A percentile compares a stretch with the other conserved stretches of the same genome.
Conservation (phyloP, 2,888 invertebrate genomes). For the Drosophila kanekoi region DNA sequence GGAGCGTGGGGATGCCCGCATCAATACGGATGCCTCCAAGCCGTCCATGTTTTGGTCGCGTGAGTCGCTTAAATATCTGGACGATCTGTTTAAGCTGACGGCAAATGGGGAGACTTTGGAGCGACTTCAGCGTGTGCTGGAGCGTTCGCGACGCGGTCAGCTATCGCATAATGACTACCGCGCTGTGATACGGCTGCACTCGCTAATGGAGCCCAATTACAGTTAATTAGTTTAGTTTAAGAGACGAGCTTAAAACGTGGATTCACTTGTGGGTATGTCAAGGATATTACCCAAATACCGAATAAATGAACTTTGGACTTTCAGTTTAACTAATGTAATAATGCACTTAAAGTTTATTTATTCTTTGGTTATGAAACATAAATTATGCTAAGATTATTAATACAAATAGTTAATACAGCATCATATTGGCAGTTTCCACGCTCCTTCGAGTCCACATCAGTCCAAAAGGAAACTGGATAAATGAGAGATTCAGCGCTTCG, state of each 20-base stretch:
- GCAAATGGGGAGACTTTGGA: slow-evolving; percentile 55
- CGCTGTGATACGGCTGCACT: slow-evolving; percentile 79
- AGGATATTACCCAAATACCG: slow-evolving; percentile 57
- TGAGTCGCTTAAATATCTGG: slow-evolving; percentile 82
- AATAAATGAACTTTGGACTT: slow-evolving; percentile 48
- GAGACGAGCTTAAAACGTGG: slow-evolving; percentile 29
- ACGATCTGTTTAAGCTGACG: slow-evolving; percentile 67
- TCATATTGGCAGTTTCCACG: slow-evolving; percentile 20
- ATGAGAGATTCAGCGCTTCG: neutral
- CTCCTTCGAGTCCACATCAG: neutral
- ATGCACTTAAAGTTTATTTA: slow-evolving; percentile 54
- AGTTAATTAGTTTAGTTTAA: slow-evolving; percentile 7
- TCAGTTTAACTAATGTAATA: slow-evolving; percentile 42
- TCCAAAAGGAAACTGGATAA: slow-evolving; percentile 8
- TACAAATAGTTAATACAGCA: slow-evolving; percentile 30
- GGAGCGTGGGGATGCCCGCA: slow-evolving; percentile 35
- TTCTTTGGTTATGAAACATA: slow-evolving; percentile 58
- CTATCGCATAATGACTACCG: slow-evolving; percentile 84
- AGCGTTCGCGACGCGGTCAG: slow-evolving; percentile 79
- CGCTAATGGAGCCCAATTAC: slow-evolving; percentile 62
- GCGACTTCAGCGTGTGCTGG: slow-evolving; percentile 76
- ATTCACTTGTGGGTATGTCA: slow-evolving; percentile 45
- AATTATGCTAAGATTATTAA: slow-evolving; percentile 38
- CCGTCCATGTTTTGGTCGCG: slow-evolving; percentile 83
- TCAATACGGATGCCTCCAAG: slow-evolving; percentile 52